phyloP scores from a whole-genome alignment of 2,888 invertebrate genomes.

The Drosophila barbarae region DNA sequence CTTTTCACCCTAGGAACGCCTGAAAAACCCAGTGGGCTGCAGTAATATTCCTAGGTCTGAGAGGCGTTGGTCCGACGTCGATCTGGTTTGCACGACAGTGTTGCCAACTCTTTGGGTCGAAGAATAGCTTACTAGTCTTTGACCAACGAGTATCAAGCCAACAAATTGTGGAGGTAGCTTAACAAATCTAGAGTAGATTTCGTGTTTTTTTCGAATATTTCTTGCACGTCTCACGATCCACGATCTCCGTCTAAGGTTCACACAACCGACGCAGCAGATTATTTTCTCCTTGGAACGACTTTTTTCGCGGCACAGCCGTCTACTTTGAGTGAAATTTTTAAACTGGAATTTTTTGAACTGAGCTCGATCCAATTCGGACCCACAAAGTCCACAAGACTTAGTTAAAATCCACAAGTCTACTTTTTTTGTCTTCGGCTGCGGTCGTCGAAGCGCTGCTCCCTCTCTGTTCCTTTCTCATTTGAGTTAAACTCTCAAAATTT shows the following conservation, averaged over 20 bases:
- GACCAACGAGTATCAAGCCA: not conserved
- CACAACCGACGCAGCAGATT: not conserved
- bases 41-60: constrained; percentile 7
- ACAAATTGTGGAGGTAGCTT: not conserved
- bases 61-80: constrained; percentile 30
- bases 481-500: too few species aligned
- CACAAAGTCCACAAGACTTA: not conserved
- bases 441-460: too few species aligned
- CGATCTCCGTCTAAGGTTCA: not conserved
- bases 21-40: constrained; percentile 11
- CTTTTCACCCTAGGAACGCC: constrained; percentile 1
- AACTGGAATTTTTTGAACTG: not conserved
- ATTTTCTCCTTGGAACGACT: not conserved
- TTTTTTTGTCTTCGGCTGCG: too few species aligned
- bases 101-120: not conserved
- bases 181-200: not conserved
- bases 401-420: too few species aligned
- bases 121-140: not conserved
- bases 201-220: not conserved
- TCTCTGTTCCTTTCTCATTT: too few species aligned
- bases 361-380: not conserved
- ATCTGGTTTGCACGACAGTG: constrained; percentile 64
- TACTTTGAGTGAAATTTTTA: not conserved
- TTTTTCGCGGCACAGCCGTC: not conserved
- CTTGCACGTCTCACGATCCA: not conserved